A percentile compares a stretch with the other conserved stretches of the same genome.
Conservation (phyloP, 2,113 vertebrate genomes). For the Emydocephalus ijimae region DNA sequence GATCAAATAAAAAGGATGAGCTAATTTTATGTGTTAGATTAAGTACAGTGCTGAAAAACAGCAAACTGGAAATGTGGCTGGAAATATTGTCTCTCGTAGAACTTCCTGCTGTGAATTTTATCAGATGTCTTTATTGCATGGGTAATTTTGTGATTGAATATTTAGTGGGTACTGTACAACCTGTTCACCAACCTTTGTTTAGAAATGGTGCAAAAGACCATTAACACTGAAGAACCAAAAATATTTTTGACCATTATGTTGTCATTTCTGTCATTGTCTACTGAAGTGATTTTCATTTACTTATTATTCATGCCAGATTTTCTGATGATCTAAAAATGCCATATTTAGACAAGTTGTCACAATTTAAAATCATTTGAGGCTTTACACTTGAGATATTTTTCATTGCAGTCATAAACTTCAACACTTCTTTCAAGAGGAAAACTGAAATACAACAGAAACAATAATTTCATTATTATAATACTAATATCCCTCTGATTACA, state of each 20-base stretch:
- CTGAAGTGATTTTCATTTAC: slow-evolving; percentile 54
- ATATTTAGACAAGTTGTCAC: slow-evolving; percentile 34
- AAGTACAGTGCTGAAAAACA: neutral
- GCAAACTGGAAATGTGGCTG: slow-evolving; percentile 20
- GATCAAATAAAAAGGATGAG: neutral
- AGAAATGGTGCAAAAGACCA: slow-evolving; percentile 40
- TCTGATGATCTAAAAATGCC: slow-evolving; percentile 11
- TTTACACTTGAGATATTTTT: slow-evolving; percentile 18
- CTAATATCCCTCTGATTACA: slow-evolving; percentile 42
- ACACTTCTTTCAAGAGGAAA: slow-evolving; percentile 5
- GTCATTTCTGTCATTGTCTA: slow-evolving; percentile 47
- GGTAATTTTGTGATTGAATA: slow-evolving; percentile 55
- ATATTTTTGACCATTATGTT: slow-evolving; percentile 41
- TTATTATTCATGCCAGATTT: slow-evolving; percentile 16
- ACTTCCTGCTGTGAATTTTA: slow-evolving; percentile 60
- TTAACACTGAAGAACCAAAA: slow-evolving; percentile 53
- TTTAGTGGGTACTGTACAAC: slow-evolving; percentile 59
- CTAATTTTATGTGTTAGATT: neutral
- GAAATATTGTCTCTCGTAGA: slow-evolving; percentile 40
- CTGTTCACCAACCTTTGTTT: slow-evolving; percentile 58
- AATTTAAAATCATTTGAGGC: slow-evolving; percentile 22
- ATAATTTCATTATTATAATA: slow-evolving; percentile 54
- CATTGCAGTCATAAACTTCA: slow-evolving; percentile 32
- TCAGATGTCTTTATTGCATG: slow-evolving; percentile 56
- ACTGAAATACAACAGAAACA: slow-evolving; percentile 51